phyloP scores from a whole-genome alignment of 2,797 vertebrate genomes.

The Sebastes paucispinis region DNA sequence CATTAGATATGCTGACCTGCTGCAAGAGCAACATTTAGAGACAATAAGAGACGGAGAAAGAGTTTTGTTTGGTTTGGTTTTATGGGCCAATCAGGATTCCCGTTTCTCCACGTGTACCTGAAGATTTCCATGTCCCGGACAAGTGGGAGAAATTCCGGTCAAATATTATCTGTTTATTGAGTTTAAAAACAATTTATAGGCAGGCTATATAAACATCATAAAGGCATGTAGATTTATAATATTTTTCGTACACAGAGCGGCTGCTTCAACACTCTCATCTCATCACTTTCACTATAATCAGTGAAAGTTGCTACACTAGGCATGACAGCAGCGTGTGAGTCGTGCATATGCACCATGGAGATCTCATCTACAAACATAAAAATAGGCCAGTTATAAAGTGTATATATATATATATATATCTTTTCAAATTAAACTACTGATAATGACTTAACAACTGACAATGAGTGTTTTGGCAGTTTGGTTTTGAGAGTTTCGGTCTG shows the following conservation, averaged over 20 bases:
- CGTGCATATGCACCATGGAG: too few species aligned
- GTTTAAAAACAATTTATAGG: not conserved
- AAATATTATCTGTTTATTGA: not conserved
- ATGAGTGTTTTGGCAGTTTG: too few species aligned
- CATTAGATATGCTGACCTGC: not conserved
- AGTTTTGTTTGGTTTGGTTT: not conserved
- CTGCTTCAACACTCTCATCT: too few species aligned
- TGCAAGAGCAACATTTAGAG: not conserved
- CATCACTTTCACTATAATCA: too few species aligned
- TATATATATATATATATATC: too few species aligned
- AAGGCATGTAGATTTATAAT: not conserved
- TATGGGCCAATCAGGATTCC: not conserved
- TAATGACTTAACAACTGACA: too few species aligned
- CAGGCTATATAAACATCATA: not conserved
- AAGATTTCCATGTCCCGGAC: too few species aligned
- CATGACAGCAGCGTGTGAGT: too few species aligned
- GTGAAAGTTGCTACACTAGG: too few species aligned
- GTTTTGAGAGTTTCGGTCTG: not conserved
- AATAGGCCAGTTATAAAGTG: too few species aligned
- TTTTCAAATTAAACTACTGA: too few species aligned
- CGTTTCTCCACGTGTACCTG: not conserved
- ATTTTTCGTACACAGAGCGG: fast-evolving
- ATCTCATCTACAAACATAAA: too few species aligned
- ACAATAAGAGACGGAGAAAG: not conserved
- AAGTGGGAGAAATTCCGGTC: fast-evolving